These are phyloP conservation scores for Oreochromis grahami DNA, from an alignment of 2,797 vertebrate species.

Conservation along the genomic window DNA sequence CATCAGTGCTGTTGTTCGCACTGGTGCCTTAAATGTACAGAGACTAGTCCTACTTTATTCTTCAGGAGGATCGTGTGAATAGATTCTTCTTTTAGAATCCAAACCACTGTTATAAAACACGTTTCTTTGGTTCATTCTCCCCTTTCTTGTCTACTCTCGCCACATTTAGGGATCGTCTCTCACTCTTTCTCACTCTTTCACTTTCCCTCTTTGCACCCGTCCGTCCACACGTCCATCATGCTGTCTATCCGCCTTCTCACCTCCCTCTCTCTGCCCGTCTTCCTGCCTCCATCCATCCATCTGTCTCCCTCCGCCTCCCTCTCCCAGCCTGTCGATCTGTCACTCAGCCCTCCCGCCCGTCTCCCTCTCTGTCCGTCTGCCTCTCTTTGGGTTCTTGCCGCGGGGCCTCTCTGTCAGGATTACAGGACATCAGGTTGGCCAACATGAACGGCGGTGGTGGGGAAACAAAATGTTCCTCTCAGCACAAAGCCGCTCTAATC, in stretches of 20 bases:
- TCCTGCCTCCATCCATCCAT: not conserved
- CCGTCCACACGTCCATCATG: conserved; percentile 6
- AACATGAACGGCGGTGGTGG: conserved; percentile 62
- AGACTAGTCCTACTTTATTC: not conserved
- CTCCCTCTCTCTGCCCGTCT: not conserved
- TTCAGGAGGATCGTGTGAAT: accelerated
- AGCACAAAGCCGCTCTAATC: conserved; percentile 70
- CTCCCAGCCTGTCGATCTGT: not conserved
- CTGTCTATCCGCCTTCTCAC: conserved; percentile 10
- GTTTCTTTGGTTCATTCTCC: not conserved
- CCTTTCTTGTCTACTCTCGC: not conserved
- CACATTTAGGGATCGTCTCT: not conserved
- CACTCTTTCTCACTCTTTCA: not conserved
- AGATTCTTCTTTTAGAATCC: not conserved
- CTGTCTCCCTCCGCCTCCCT: not conserved
- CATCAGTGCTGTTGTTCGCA: not conserved
- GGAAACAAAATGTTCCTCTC: conserved; percentile 76
- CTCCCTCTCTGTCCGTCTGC: not conserved
- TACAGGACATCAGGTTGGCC: conserved; percentile 66
- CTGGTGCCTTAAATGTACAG: not conserved
- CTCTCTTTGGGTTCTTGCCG: not conserved
- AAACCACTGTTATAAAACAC: accelerated
- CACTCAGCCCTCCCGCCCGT: not conserved
- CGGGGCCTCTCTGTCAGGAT: conserved; percentile 50
- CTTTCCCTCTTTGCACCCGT: conserved; percentile 5